Conservation (phyloP, 1,140 invertebrate species). For the Argopecten irradians region DNA sequence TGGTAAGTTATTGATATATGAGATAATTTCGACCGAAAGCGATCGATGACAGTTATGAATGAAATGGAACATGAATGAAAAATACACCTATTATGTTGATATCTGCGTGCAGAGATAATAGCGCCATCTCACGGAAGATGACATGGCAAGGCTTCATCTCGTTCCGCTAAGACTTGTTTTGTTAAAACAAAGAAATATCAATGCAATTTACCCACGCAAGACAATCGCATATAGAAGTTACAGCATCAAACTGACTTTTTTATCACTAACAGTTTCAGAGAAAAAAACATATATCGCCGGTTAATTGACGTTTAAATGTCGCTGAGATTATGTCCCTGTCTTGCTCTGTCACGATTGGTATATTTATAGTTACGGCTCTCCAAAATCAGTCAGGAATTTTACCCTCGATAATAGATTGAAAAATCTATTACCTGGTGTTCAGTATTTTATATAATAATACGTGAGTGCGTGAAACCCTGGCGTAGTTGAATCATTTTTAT, state of each 20-base stretch:
- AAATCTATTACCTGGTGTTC: too few species aligned
- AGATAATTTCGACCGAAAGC: neutral
- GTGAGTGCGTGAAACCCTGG: too few species aligned
- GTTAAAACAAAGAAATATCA: neutral
- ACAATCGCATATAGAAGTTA: neutral
- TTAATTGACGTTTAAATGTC: neutral
- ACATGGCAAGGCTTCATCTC: neutral
- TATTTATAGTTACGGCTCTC: too few species aligned
- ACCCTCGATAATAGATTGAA: too few species aligned
- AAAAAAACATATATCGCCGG: neutral
- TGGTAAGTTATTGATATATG: neutral
- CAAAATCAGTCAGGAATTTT: too few species aligned
- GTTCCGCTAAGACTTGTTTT: neutral
- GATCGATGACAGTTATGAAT: neutral
- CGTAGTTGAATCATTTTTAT: too few species aligned
- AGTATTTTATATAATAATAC: too few species aligned
- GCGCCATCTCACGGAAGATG: neutral
- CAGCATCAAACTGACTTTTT: neutral
- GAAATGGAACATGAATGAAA: conserved; percentile 1
- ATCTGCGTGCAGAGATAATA: neutral
- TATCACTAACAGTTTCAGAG: neutral
- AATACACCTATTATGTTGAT: neutral
- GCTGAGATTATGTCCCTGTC: neutral
- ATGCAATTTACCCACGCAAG: neutral
- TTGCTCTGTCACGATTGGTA: neutral